Conservation (phyloP, 2,888 invertebrate genomes). For the Gari tellinella region DNA sequence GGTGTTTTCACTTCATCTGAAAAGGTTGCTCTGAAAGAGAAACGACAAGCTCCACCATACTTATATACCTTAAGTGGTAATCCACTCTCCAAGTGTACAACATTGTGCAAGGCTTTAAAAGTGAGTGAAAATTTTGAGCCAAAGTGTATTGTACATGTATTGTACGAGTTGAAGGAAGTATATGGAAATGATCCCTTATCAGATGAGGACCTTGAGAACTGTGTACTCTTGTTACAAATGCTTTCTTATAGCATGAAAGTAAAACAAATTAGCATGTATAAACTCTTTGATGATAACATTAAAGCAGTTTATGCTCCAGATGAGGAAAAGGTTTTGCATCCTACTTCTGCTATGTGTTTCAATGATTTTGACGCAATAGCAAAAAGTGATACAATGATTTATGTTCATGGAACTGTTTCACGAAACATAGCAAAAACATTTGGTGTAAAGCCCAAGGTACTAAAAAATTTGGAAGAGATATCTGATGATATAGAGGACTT, state of each 20-base stretch:
- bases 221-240: too few relatives aligned
- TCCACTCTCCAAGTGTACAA: too few relatives aligned
- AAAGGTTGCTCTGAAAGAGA: neutral
- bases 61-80: neutral
- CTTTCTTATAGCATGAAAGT: too few relatives aligned
- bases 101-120: too few relatives aligned
- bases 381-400: conserved; percentile 64
- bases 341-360: conserved; percentile 66
- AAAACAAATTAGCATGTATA: too few relatives aligned
- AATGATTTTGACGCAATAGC: conserved; percentile 69
- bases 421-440: conserved; percentile 16
- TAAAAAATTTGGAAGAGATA: conserved; percentile 67
- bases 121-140: too few relatives aligned
- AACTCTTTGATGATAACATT: too few relatives aligned
- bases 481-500: conserved; percentile 55
- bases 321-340: conserved; percentile 55
- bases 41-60: conserved; percentile 1
- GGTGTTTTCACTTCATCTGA: neutral
- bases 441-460: conserved; percentile 26
- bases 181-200: too few relatives aligned
- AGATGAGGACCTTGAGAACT: too few relatives aligned
- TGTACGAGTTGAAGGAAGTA: too few relatives aligned
- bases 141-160: too few relatives aligned
- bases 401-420: conserved; percentile 50
- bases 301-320: conserved; percentile 60